Conservation (phyloP, 2,797 vertebrate genomes). For the Gambelia wislizenii region DNA sequence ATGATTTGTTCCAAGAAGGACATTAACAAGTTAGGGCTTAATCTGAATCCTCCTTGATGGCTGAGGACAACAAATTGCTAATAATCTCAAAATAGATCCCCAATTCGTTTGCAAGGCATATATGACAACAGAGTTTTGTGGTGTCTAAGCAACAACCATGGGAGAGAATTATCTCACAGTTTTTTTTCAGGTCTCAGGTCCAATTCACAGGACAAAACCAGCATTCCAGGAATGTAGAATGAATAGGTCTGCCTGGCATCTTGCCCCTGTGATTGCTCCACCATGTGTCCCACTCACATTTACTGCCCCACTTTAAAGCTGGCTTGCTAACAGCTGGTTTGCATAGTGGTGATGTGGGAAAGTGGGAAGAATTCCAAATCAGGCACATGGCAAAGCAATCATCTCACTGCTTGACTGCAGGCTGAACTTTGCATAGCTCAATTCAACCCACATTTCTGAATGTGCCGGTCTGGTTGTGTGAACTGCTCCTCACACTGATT, state of each 20-base stretch:
- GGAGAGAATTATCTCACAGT: not conserved
- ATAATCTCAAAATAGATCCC: not conserved
- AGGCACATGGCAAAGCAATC: slow-evolving; percentile 17
- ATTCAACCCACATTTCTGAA: not conserved
- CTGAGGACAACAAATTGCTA: not conserved
- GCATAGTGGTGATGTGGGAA: not conserved
- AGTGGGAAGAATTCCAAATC: slow-evolving; percentile 13
- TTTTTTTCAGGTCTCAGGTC: not conserved
- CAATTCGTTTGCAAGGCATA: not conserved
- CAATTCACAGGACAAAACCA: not conserved
- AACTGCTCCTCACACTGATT: not conserved
- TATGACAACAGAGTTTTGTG: not conserved
- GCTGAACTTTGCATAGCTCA: slow-evolving; percentile 10
- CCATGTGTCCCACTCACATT: not conserved
- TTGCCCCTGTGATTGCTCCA: not conserved
- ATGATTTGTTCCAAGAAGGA: not conserved
- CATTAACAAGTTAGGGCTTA: not conserved
- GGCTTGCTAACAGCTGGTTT: not conserved
- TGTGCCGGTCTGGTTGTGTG: not conserved
- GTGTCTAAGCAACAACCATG: no score
- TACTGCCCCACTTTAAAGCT: not conserved
- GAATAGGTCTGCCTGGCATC: not conserved
- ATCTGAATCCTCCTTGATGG: not conserved
- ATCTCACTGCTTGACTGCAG: slow-evolving; percentile 18
- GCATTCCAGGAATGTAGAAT: not conserved